Base-by-base conservation (phyloP, 2,113 vertebrate genomes). In the Gnathonemus longibarbis region DNA sequence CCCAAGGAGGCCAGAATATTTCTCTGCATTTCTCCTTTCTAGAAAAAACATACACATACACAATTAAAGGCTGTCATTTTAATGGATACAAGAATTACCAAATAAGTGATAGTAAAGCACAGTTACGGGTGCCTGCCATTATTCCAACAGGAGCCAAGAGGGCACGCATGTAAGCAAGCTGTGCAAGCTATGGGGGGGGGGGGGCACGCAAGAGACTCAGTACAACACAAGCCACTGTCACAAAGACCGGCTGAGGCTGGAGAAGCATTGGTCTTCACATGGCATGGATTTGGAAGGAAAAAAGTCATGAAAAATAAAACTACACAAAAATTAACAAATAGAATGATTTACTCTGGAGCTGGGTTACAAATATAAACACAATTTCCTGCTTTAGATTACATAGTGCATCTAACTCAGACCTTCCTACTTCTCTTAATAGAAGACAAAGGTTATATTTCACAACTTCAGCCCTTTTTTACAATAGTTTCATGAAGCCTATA, bases 81-180 rank as follows among this genome's bases (percentile, higher is more conserved):
- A 90, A 90, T 90, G 90, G 66, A 53, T 80, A 88, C 48, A 53
- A 58, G 86, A 88, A 19, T 90, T 88, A 88, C 90, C 74, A 90
- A 90, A 87, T 90, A 90, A 80, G 86, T 90, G 88, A 90, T 70
- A 90, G 86, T n/a, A 39, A 88, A 77, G 49, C 66, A 90, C 90
- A 74, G 48, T 80, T 77, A 53, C 31, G 88, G 66, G 62, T 53
- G 89, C 62, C 66, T 70, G 11, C 17, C 56, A 35, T 87, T 70
- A n/a, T 86, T 70, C 84, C 62, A 66, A 77, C n/a, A 49, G 5
- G 46, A 42, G 66, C 11, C 13, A 56, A 70, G 77, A 31, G 19
- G 86, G 49, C 66, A 35, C 9, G 5, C 52, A 21, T 46, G 7
- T 46, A 49, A 35, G 46, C 46, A 87, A 42, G 62, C 48, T 39